Conservation (phyloP, 2,888 invertebrate genomes). For the Himalopsyche tibetana region DNA sequence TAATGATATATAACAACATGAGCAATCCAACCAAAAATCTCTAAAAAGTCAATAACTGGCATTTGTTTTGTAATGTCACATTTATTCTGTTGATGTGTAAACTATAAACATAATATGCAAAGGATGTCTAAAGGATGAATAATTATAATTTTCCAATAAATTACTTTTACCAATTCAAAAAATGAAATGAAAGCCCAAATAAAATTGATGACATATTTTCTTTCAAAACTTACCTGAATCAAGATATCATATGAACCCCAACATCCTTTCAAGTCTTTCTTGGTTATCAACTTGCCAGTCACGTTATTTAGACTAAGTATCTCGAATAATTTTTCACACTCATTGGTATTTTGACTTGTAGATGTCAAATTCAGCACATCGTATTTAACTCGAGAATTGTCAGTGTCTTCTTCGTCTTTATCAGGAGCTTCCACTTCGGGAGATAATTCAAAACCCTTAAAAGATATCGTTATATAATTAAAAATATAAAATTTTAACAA, state of each 20-base stretch:
- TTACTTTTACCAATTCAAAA: too few species aligned
- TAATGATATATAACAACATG: too few species aligned
- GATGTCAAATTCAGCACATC: constrained; percentile 70
- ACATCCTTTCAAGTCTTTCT: constrained; percentile 73
- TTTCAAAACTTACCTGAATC: constrained; percentile 71
- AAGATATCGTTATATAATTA: constrained; percentile 48
- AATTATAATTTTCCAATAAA: too few species aligned
- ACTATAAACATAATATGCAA: too few species aligned
- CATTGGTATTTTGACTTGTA: constrained; percentile 68
- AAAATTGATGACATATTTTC: constrained; percentile 8
- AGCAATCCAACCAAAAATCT: too few species aligned
- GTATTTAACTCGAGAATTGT: constrained; percentile 77
- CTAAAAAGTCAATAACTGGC: too few species aligned
- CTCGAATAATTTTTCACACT: constrained; percentile 68
- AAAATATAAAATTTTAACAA: too few species aligned
- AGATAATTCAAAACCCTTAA: constrained; percentile 69
- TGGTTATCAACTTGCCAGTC: constrained; percentile 73
- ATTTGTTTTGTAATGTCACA: too few species aligned
- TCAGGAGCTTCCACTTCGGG: constrained; percentile 75
- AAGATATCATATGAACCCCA: constrained; percentile 78
- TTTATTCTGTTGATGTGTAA: too few species aligned
- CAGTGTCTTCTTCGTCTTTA: constrained; percentile 75
- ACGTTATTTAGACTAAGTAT: constrained; percentile 71
- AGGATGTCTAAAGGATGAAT: too few species aligned
- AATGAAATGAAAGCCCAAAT: too few species aligned